phyloP scores from a whole-genome alignment of 2,888 invertebrate species.

The Drosophila recens region DNA sequence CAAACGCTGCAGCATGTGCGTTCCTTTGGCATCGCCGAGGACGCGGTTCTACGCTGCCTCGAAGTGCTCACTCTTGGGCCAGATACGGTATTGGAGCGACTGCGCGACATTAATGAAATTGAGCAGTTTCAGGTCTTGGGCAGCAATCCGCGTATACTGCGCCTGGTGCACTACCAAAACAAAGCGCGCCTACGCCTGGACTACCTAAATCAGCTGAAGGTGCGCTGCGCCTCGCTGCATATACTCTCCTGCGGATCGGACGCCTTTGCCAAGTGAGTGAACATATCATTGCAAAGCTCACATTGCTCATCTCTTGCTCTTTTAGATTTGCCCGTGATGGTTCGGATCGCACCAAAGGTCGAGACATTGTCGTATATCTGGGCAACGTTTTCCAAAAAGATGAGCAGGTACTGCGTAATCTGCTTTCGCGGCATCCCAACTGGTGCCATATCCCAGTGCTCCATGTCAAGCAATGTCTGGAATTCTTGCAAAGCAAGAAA shows the following conservation, averaged over 20 bases:
- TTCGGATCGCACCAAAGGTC: constrained; percentile 86
- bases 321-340: constrained; percentile 87
- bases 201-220: constrained; percentile 86
- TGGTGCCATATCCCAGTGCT: constrained; percentile 88
- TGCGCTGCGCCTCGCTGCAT: constrained; percentile 86
- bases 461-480: constrained; percentile 87
- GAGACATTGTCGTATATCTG: constrained; percentile 85
- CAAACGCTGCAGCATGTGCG: constrained; percentile 87
- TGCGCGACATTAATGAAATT: constrained; percentile 86
- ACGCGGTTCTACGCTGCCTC: constrained; percentile 86
- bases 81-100: constrained; percentile 87
- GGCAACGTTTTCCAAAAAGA: constrained; percentile 82
- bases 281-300: too few species aligned
- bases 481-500: constrained; percentile 86
- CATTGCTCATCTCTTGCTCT: neutral
- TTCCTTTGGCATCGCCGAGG: constrained; percentile 87
- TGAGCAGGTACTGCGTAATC: constrained; percentile 76
- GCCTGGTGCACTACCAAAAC: constrained; percentile 86
- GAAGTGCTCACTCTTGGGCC: constrained; percentile 87
- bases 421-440: constrained; percentile 88
- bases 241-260: constrained; percentile 84
- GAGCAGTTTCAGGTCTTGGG: constrained; percentile 88
- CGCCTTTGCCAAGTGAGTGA: constrained; percentile 84
- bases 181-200: constrained; percentile 86
- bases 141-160: constrained; percentile 87